Percentiles rank a stretch among this genome's conserved stretches.
These are phyloP conservation scores for Urocynchramus pylzowi DNA, from an alignment of 2,113 vertebrate genomes.

Conservation along the genomic window DNA sequence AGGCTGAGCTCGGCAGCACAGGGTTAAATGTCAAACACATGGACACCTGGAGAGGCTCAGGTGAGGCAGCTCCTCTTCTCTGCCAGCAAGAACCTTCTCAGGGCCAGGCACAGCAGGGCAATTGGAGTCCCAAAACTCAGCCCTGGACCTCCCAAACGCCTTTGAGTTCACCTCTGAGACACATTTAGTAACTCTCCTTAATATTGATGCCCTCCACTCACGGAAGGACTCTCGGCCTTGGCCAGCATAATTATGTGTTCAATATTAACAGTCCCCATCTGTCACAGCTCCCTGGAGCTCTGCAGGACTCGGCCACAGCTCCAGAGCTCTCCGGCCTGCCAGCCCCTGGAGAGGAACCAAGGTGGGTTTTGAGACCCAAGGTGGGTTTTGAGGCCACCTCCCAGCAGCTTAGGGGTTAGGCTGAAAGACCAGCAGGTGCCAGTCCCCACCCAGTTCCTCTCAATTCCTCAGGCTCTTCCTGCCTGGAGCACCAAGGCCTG, in stretches of 20 bases:
- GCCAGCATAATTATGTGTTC: conserved; percentile 47
- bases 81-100: background rate
- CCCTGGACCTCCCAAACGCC: background rate
- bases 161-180: conserved; percentile 59
- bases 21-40: background rate
- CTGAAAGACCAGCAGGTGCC: background rate
- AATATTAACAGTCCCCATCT: conserved; percentile 46
- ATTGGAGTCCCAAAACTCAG: background rate
- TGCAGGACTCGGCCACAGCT: fast-evolving
- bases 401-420: fast-evolving
- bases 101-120: fast-evolving
- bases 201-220: conserved; percentile 49
- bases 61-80: background rate
- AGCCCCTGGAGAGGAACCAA: background rate
- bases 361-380: background rate
- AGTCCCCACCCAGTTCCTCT: background rate
- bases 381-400: background rate
- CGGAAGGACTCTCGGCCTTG: background rate
- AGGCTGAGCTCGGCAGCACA: fast-evolving
- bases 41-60: background rate
- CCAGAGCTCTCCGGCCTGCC: fast-evolving
- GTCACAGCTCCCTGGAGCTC: background rate
- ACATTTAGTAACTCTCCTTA: conserved; percentile 57
- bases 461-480: fast-evolving
- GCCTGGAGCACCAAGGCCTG: background rate